Evolutionary conservation across 2,113 vertebrate species (phyloP).

Genomic region (Anser cygnoides): DNA sequence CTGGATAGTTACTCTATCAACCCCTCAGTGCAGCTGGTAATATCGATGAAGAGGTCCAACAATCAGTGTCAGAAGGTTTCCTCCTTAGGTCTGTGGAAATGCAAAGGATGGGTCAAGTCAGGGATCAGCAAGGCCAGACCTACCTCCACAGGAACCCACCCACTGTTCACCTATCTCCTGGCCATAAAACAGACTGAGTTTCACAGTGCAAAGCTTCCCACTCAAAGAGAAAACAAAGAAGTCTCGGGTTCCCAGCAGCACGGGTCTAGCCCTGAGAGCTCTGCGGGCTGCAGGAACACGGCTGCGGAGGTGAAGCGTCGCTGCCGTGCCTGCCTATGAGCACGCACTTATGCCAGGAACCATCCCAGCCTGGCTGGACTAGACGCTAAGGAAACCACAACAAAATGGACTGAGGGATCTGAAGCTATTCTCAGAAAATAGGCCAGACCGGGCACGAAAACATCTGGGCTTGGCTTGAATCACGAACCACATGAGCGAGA

Average conservation of each 20-base stretch:
- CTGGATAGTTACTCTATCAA: neutral
- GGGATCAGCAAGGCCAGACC: neutral
- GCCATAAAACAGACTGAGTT: neutral
- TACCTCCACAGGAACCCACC: neutral
- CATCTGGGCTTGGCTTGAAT: constrained; percentile 54
- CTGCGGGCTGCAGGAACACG: neutral
- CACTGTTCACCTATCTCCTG: neutral
- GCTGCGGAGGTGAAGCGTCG: neutral
- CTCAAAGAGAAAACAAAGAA: neutral
- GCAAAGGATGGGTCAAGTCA: neutral
- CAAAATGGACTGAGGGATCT: constrained; percentile 41
- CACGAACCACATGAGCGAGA: constrained; percentile 29
- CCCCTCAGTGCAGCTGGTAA: neutral
- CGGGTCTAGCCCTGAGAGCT: neutral
- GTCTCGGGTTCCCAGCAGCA: neutral
- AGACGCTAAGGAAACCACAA: constrained; percentile 61
- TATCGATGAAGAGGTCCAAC: neutral
- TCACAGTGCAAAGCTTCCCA: neutral
- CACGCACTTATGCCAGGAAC: neutral
- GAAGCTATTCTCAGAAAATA: constrained; percentile 47
- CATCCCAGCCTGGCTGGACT: constrained; percentile 6
- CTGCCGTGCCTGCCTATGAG: neutral
- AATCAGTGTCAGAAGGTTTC: neutral
- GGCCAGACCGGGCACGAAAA: constrained; percentile 58
- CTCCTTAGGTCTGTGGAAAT: neutral